Base-by-base conservation (phyloP, 1,140 invertebrate species). In the Apis laboriosa region DNA sequence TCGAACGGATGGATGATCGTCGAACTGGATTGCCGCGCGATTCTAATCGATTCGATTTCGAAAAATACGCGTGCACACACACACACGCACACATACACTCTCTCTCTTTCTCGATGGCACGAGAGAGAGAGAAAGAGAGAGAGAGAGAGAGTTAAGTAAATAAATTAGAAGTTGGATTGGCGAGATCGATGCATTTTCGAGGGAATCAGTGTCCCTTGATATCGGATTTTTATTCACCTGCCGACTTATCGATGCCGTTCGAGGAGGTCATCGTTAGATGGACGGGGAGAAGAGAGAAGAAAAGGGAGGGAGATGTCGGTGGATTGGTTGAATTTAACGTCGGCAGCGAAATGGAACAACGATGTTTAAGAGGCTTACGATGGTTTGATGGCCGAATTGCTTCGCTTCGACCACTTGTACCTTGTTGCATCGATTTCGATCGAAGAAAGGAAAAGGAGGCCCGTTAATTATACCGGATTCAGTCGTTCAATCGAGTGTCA, bases 301-400 rank as follows among this genome's bases (percentile, higher is more conserved):
- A 49, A 67, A 15, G 0, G 56, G 43, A 56, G 12, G n/a, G 21
- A 71, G 70, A 80, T 64, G 13, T 34, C 74, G 55, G 17, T 15
- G 71, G 63, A 80, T 73, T 77, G n/a, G 21, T 66, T 80, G 74
- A 80, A 64, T 85, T 86, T 80, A 80, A 85, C 56, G 63, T 58
- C 43, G 63, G 24, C 63, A 63, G 74, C 34, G 15, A 86, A 63
- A 68, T 76, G 72, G 64, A 61, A 70, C 71, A 55, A 17, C 61
- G 58, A 17, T 49, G 55, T 61, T 43, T 58, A 24, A 82, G 73
- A 58, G 49, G 49, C 49, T 85, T 73, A 66, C 84, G 73, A 34
- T 4, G 34, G 34, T 63, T 55, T 24, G 64, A 82, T 82, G 17
- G 61, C 60, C 63, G 67, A 81, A 72, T 71, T 60, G 67, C 17